These are phyloP conservation scores for Athene cunicularia DNA, from an alignment of 2,113 vertebrate genomes.

Conservation along the genomic window DNA sequence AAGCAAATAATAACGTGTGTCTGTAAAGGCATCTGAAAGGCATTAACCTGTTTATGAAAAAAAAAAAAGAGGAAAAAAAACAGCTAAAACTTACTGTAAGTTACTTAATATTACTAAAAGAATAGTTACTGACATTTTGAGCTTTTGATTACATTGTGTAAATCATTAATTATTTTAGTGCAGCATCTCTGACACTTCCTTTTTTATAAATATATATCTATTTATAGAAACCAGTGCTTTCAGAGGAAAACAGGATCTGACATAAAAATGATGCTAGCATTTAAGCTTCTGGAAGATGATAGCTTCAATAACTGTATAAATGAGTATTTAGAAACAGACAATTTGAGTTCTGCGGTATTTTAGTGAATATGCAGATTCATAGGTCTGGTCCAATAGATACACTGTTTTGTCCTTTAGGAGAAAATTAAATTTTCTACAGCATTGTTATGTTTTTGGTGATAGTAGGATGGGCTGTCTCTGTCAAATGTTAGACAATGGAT, in stretches of 20 bases:
- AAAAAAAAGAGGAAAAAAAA: neutral
- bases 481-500: neutral
- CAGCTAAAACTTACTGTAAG: neutral
- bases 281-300: neutral
- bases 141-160: neutral
- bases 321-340: neutral
- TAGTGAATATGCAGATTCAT: neutral
- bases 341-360: rapidly evolving
- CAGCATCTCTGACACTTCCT: neutral
- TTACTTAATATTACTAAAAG: neutral
- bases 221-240: neutral
- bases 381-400: neutral
- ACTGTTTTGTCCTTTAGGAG: neutral
- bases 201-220: neutral
- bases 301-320: neutral
- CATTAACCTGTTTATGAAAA: neutral
- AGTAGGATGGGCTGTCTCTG: neutral
- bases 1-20: neutral
- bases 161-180: neutral
- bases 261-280: neutral
- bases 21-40: neutral
- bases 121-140: neutral
- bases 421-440: neutral
- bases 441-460: neutral
- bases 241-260: neutral